These are phyloP conservation scores for Dryas iulia DNA, from an alignment of 1,140 invertebrate species.

Conservation along the genomic window DNA sequence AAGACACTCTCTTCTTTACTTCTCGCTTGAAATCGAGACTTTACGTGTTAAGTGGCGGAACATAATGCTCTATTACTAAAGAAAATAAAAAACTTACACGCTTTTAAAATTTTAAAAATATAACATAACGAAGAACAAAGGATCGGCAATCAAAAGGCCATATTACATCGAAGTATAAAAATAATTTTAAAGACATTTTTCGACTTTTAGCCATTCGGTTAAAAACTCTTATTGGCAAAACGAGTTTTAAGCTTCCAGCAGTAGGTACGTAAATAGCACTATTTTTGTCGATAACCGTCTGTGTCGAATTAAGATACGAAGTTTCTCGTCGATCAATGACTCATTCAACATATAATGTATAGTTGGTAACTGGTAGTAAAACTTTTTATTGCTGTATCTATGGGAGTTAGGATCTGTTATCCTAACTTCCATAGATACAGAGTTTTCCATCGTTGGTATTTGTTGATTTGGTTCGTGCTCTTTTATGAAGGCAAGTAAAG, in stretches of 20 bases:
- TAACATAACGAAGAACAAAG: too few relatives aligned
- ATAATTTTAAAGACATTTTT: background rate
- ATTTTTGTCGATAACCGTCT: background rate
- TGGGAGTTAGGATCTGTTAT: background rate
- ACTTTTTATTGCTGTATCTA: background rate
- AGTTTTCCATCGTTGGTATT: background rate
- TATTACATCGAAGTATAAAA: background rate
- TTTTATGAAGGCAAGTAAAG: too few relatives aligned
- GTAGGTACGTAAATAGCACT: background rate
- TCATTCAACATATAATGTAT: background rate
- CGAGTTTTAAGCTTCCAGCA: background rate
- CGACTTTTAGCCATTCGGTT: background rate
- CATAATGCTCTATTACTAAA: too few relatives aligned
- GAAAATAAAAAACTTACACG: too few relatives aligned
- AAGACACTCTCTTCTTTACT: too few relatives aligned
- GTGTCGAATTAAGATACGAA: background rate
- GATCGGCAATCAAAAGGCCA: background rate
- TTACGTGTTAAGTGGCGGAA: too few relatives aligned
- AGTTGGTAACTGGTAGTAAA: background rate
- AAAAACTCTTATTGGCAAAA: background rate
- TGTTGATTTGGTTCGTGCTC: background rate
- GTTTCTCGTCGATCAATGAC: background rate
- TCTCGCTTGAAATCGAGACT: too few relatives aligned
- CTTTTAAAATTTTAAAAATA: too few relatives aligned
- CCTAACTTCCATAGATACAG: too few relatives aligned